These are phyloP conservation scores for Athalia circularis DNA, from an alignment of 2,888 invertebrate species.

Conservation along the genomic window DNA sequence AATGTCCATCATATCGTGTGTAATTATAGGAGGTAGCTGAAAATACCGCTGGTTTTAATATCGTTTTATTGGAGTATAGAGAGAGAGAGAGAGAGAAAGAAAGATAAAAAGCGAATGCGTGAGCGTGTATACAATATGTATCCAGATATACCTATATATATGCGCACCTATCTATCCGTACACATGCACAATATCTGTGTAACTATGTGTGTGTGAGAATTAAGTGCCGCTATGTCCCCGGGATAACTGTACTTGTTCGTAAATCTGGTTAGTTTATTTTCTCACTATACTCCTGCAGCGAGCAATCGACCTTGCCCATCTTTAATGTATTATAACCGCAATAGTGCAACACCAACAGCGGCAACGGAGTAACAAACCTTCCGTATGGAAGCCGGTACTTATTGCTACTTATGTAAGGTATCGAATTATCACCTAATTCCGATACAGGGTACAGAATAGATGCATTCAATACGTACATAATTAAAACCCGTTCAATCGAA, in stretches of 20 bases:
- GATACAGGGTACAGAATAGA: too few species aligned
- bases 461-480: too few species aligned
- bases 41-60: slow-evolving; percentile 2
- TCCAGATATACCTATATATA: not conserved
- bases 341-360: not conserved
- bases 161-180: not conserved
- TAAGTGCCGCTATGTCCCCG: slow-evolving; percentile 44
- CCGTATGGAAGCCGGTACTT: not conserved
- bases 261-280: slow-evolving; percentile 43
- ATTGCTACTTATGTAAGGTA: not conserved
- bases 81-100: too few species aligned
- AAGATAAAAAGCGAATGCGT: too few species aligned
- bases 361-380: not conserved
- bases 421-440: too few species aligned
- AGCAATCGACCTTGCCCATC: slow-evolving; percentile 44
- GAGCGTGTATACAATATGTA: not conserved
- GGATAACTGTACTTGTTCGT: slow-evolving; percentile 42
- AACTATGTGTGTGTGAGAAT: slow-evolving; percentile 5
- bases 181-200: not conserved
- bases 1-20: not conserved
- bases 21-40: not conserved
- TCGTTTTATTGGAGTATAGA: slow-evolving; percentile 14
- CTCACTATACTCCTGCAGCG: not conserved
- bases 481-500: too few species aligned
- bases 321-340: slow-evolving; percentile 20